These are phyloP conservation scores for Paralvinella palmiformis DNA, from an alignment of 1,140 invertebrate species.

Conservation along the genomic window DNA sequence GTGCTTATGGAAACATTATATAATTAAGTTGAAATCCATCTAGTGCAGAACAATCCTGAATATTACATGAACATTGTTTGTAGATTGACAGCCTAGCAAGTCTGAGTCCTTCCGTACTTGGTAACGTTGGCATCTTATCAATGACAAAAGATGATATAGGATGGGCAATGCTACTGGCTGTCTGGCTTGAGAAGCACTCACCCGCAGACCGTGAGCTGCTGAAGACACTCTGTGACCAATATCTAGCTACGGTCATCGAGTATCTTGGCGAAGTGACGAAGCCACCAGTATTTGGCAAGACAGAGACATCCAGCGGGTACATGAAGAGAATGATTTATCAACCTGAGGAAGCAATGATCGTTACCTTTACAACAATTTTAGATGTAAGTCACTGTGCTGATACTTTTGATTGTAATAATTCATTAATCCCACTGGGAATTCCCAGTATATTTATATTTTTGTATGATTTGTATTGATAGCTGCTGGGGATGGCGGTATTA, in stretches of 20 bases:
- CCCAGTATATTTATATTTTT: too few species aligned
- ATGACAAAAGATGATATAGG: conserved; percentile 42
- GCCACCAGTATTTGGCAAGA: conserved; percentile 31
- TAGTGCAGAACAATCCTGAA: too few species aligned
- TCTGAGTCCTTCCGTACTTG: conserved; percentile 41
- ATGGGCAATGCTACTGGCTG: conserved; percentile 44
- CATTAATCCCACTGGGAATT: background rate
- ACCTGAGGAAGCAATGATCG: conserved; percentile 40
- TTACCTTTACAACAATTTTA: conserved; percentile 37
- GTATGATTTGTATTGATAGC: too few species aligned
- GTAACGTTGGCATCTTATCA: conserved; percentile 40
- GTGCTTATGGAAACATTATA: too few species aligned
- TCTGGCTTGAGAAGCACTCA: conserved; percentile 41
- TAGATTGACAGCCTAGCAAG: conserved; percentile 39
- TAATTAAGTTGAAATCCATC: conserved; percentile 2
- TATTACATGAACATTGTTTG: background rate
- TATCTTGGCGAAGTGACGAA: conserved; percentile 35
- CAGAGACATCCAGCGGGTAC: background rate
- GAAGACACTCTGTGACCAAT: conserved; percentile 37
- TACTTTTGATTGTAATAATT: background rate
- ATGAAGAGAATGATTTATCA: conserved; percentile 28
- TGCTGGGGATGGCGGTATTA: too few species aligned
- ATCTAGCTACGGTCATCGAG: conserved; percentile 39
- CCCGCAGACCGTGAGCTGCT: conserved; percentile 29
- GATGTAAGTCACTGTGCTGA: conserved; percentile 31